Evolutionary conservation across 2,888 invertebrate genomes (phyloP), one percentile per base, ranked within the genome.

Genomic region (Perizoma flavofasciatum): DNA sequence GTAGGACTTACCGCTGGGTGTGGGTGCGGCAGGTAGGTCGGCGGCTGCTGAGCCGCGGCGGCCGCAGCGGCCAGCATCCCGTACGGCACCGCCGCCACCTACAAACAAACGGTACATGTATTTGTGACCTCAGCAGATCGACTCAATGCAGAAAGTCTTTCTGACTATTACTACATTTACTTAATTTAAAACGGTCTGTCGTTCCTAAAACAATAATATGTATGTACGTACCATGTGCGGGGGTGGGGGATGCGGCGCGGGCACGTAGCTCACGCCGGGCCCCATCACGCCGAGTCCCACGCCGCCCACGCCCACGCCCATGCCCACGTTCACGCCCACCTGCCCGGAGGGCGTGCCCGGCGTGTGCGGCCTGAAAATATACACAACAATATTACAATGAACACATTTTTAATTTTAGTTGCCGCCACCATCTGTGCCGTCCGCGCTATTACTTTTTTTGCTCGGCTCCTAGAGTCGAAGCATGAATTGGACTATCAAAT

Each of bases 311-410:
- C 82, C 83, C 72, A 93, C 89, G 55, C 83, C 83, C 65, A 82
- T 69, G 53, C 78, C 77, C 62, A 78, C 74, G 35, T 71, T 69
- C 61, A 70, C 75, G 37, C 74, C 73, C 63, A 72, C 67, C 54
- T 73, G 75, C 66, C 77, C 79, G 34, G 74, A 75, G 8, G 97
- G 97, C 40, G 97, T 97, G 83, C 96, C 96, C 39, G 97, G 97
- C 45, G 97, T 97, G 82, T 97, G 97, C 41, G 97, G 97, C 68
- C 96, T 94, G 78, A 90, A 46, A 67, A 5, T 67, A 39, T 37
- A 41, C 41, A 65, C 11, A 11, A 22, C 37, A 34, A 11, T 6
- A 2, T 37, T 11, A 39, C 3, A 11, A 49, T 11, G 0, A 46
- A 45, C 11, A 4, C 43, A 43, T n/a, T 43, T 10, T 5, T 1